A percentile compares a stretch with the other conserved stretches of the same genome.
Evolutionary conservation across 2,113 vertebrate species (phyloP).

Genomic region (Murina feae): DNA sequence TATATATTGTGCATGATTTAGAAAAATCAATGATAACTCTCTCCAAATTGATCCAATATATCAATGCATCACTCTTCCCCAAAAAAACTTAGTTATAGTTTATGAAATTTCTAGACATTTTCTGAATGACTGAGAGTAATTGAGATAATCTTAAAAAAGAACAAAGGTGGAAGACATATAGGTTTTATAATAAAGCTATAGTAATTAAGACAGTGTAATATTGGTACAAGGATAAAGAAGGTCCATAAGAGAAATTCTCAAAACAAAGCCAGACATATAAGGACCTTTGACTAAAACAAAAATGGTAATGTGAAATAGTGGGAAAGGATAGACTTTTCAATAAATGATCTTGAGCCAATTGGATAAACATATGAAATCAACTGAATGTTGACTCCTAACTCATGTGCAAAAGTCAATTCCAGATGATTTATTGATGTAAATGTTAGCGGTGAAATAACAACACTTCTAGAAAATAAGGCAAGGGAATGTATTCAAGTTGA

Average conservation of each 20-base stretch:
- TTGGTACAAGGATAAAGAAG: not conserved
- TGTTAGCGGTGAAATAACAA: not conserved
- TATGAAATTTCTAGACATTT: not conserved
- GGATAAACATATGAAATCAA: not conserved
- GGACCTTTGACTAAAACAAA: not conserved
- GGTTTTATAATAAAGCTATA: not conserved
- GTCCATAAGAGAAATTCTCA: not conserved
- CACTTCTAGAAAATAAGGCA: not conserved
- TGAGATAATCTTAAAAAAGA: not conserved
- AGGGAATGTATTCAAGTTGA: not conserved
- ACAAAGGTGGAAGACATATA: not conserved
- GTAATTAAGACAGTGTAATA: not conserved
- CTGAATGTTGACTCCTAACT: not conserved
- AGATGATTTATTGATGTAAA: not conserved
- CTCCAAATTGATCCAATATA: not conserved
- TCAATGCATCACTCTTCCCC: not conserved
- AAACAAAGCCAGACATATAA: not conserved
- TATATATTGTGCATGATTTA: not conserved
- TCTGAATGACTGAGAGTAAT: not conserved
- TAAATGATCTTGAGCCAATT: not conserved
- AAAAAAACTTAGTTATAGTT: not conserved
- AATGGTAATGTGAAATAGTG: not conserved
- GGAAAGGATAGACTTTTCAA: not conserved
- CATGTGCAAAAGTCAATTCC: not conserved
- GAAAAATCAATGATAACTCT: not conserved